These are phyloP conservation scores for Crotalus horridus DNA, from an alignment of 2,113 vertebrate species.

Conservation along the genomic window DNA sequence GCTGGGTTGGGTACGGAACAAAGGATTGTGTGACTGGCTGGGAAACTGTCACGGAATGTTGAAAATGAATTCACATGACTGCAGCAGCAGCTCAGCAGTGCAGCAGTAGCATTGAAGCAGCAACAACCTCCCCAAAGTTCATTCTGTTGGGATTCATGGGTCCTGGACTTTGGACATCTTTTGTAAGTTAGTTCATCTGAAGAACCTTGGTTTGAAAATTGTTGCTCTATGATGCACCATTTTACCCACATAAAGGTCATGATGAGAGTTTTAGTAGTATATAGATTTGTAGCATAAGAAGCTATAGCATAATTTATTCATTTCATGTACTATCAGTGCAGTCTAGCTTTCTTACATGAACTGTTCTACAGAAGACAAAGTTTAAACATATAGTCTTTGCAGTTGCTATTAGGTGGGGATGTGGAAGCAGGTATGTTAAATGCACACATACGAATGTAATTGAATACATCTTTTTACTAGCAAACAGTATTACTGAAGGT, in stretches of 20 bases:
- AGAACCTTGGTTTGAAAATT: not conserved
- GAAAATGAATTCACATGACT: not conserved
- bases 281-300: not conserved
- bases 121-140: not conserved
- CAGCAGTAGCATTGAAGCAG: too few relatives aligned
- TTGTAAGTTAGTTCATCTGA: not conserved
- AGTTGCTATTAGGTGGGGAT: not conserved
- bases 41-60: not conserved
- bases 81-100: too few relatives aligned
- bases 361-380: not conserved
- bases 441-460: not conserved
- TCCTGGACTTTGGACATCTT: not conserved
- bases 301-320: not conserved
- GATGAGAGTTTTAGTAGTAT: not conserved
- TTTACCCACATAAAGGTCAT: not conserved
- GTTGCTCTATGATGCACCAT: not conserved
- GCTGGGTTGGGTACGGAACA: not conserved
- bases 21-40: not conserved
- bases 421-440: not conserved
- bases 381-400: not conserved
- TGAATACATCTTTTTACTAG: slow-evolving; percentile 1
- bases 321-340: not conserved
- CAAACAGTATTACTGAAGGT: not conserved
- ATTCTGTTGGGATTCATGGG: not conserved
- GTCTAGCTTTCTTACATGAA: not conserved